Evolutionary conservation across 2,888 invertebrate species (phyloP).

Genomic region (Oscheius myriophilus): DNA sequence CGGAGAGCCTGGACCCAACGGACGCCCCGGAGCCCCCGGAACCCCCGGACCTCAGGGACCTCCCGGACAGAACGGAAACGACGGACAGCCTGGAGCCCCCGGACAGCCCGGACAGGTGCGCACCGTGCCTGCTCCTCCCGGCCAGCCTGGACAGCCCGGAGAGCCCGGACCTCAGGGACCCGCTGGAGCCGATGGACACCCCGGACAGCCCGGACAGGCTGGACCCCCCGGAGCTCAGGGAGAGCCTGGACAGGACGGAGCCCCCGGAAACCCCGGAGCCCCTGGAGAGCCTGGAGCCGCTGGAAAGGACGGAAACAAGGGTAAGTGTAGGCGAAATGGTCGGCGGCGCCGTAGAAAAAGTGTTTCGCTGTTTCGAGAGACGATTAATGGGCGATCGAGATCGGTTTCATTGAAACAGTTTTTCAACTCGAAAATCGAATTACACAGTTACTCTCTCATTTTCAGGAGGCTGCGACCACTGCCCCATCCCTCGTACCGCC

Average conservation of each 20-base stretch:
- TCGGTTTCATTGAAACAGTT: neutral
- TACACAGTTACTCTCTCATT: no score
- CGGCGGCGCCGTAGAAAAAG: conserved; percentile 4
- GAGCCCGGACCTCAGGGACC: conserved; percentile 35
- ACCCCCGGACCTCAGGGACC: conserved; percentile 62
- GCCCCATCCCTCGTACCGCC: conserved; percentile 53
- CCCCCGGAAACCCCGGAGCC: conserved; percentile 54
- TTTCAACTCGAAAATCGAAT: no score
- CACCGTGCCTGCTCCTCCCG: conserved; percentile 56
- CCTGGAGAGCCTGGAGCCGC: conserved; percentile 56
- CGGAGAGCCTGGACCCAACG: conserved; percentile 58
- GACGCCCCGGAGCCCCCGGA: conserved; percentile 60
- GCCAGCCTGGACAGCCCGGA: conserved; percentile 60
- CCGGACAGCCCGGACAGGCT: conserved; percentile 55
- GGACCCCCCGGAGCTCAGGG: conserved; percentile 39
- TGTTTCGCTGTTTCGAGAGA: conserved; percentile 20
- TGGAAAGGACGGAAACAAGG: conserved; percentile 50
- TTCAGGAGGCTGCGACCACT: conserved; percentile 56
- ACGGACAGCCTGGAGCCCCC: conserved; percentile 51
- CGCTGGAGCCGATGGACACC: conserved; percentile 36
- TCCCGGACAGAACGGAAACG: conserved; percentile 55
- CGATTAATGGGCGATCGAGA: conserved; percentile 42
- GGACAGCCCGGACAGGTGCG: conserved; percentile 52
- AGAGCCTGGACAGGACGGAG: conserved; percentile 49
- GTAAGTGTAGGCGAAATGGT: conserved; percentile 6